These are phyloP conservation scores for Plebejus argus DNA, from an alignment of 2,888 invertebrate genomes.

Conservation along the genomic window DNA sequence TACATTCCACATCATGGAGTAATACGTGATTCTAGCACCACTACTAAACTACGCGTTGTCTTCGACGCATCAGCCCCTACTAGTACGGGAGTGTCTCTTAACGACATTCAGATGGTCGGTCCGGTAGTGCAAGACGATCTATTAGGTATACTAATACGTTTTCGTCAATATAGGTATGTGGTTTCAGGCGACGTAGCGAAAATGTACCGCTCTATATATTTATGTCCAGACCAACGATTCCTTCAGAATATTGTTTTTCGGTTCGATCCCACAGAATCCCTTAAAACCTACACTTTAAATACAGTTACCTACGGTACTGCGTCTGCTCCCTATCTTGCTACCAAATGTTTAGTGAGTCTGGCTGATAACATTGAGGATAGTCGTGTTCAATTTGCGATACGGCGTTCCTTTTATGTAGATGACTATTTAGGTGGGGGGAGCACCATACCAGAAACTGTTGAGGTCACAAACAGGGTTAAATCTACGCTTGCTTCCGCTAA, in stretches of 20 bases:
- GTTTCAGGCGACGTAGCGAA: too few relatives aligned
- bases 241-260: conserved; percentile 44
- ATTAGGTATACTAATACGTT: too few relatives aligned
- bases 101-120: too few relatives aligned
- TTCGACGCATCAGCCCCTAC: too few relatives aligned
- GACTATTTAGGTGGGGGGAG: conserved; percentile 41
- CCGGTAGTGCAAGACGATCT: too few relatives aligned
- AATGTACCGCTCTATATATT: background rate
- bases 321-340: conserved; percentile 43
- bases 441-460: conserved; percentile 33
- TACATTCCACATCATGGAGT: too few relatives aligned
- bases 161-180: too few relatives aligned
- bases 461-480: conserved; percentile 38
- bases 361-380: conserved; percentile 34
- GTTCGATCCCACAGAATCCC: conserved; percentile 33
- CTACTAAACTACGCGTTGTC: too few relatives aligned
- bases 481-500: too few relatives aligned
- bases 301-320: too few relatives aligned
- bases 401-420: conserved; percentile 43
- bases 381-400: conserved; percentile 34
- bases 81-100: background rate
- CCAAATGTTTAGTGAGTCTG: conserved; percentile 40
- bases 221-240: background rate
- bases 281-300: conserved; percentile 39
- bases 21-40: too few relatives aligned